Evolutionary conservation across 2,797 vertebrate genomes (phyloP).

Genomic region (Sciurus carolinensis): DNA sequence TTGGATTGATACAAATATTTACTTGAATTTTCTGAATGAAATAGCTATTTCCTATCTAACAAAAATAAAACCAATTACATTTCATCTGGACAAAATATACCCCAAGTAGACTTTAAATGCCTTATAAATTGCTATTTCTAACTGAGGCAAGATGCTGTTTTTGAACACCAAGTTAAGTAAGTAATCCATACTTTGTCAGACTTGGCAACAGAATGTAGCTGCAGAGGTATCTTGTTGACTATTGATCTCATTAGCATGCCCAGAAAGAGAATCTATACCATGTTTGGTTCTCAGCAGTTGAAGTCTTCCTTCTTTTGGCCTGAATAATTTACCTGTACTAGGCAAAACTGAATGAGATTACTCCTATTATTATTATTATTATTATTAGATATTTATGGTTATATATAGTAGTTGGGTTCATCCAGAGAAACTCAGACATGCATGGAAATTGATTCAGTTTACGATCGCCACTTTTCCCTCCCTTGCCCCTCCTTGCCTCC

Average conservation of each 20-base stretch:
- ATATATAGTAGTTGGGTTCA: too few species aligned
- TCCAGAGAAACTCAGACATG: too few species aligned
- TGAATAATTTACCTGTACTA: background rate
- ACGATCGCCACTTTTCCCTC: too few species aligned
- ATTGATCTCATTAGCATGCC: background rate
- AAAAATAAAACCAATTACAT: background rate
- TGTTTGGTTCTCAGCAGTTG: background rate
- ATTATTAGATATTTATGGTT: too few species aligned
- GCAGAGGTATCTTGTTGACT: background rate
- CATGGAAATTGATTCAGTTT: too few species aligned
- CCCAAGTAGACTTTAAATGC: background rate
- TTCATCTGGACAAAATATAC: background rate
- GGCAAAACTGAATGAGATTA: too few species aligned
- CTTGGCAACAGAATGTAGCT: background rate
- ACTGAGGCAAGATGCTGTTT: background rate
- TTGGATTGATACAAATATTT: background rate
- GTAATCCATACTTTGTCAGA: background rate
- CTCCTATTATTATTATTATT: too few species aligned
- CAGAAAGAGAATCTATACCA: background rate
- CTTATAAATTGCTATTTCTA: slow-evolving; percentile 19
- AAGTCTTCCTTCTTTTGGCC: background rate
- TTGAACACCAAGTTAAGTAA: background rate
- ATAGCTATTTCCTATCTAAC: background rate
- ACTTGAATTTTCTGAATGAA: background rate
- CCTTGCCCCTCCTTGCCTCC: too few species aligned